These are phyloP conservation scores for Troides oblongomaculatus DNA, from an alignment of 2,888 invertebrate genomes.

Conservation along the genomic window DNA sequence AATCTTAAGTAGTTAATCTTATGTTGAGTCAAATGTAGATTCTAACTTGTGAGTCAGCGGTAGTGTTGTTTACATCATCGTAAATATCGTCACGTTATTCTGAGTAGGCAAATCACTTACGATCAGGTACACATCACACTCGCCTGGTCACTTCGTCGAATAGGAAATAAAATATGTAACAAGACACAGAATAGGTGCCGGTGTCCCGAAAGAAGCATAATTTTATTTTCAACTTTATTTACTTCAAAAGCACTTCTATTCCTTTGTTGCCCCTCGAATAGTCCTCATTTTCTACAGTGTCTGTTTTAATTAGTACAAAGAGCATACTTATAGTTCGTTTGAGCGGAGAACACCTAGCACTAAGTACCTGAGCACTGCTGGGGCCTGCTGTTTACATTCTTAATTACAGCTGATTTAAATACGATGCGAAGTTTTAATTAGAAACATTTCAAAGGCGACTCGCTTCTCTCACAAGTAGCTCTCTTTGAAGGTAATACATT, in stretches of 20 bases:
- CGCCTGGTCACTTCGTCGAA: no score
- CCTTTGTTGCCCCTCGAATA: conserved; percentile 45
- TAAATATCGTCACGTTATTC: no score
- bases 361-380: conserved; percentile 31
- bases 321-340: conserved; percentile 62
- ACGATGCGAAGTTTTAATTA: conserved; percentile 28
- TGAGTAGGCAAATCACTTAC: no score
- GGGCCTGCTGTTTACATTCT: conserved; percentile 46
- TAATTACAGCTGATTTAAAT: conserved; percentile 29
- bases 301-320: conserved; percentile 73
- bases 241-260: conserved; percentile 50
- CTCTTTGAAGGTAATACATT: not conserved
- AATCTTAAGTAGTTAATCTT: no score
- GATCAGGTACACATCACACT: no score
- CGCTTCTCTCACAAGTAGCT: not conserved
- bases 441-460: conserved; percentile 10
- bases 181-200: not conserved
- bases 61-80: no score
- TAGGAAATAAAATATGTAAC: no score
- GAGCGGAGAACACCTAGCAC: conserved; percentile 46
- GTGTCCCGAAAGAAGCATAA: conserved; percentile 46
- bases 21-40: no score
- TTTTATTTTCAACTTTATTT: conserved; percentile 63
- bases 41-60: no score
- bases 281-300: conserved; percentile 45